These are phyloP conservation scores for Cotesia glomerata DNA, from an alignment of 1,140 invertebrate genomes.

Conservation along the genomic window DNA sequence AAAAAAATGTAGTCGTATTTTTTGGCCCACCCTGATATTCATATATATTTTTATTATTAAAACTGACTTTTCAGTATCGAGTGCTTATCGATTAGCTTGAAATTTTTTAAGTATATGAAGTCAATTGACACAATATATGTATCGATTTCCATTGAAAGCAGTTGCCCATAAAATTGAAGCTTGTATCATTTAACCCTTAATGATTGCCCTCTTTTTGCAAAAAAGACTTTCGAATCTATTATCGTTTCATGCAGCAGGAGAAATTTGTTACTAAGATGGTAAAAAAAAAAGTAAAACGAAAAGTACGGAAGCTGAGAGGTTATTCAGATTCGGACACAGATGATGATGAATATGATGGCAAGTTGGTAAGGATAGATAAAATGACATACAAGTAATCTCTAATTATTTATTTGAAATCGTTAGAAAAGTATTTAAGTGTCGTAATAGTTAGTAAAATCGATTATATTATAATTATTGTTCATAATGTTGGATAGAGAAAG, in stretches of 20 bases:
- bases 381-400: neutral
- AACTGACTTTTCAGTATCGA: no score
- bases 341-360: conserved; percentile 55
- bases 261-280: conserved; percentile 58
- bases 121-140: no score
- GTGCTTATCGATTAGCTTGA: no score
- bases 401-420: neutral
- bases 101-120: no score
- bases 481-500: no score
- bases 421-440: neutral
- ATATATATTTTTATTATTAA: no score
- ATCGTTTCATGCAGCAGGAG: conserved; percentile 56
- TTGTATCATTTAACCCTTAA: no score
- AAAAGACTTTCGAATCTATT: neutral
- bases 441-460: neutral
- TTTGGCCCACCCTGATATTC: no score
- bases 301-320: conserved; percentile 61
- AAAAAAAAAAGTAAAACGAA: conserved; percentile 61
- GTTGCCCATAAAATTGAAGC: no score
- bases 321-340: conserved; percentile 57
- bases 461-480: no score
- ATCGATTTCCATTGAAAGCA: no score
- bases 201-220: neutral
- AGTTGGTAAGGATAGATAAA: conserved; percentile 53
- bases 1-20: no score